Conservation (phyloP, 1,140 invertebrate species). For the Belonocnema kinseyi region DNA sequence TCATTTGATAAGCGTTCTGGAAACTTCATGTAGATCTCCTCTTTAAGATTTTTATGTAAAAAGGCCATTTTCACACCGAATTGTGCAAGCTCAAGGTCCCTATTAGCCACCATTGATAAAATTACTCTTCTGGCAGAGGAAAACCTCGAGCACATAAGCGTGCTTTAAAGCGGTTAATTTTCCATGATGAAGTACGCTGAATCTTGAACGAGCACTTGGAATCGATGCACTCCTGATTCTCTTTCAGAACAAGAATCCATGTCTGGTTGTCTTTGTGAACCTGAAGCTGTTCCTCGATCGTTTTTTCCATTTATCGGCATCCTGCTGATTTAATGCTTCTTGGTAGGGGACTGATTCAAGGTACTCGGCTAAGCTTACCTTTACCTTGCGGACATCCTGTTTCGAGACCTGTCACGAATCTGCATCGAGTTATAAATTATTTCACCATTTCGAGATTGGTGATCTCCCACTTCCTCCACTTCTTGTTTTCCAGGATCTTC, state of each 20-base stretch:
- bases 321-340: not conserved
- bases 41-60: not conserved
- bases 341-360: not conserved
- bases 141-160: not conserved
- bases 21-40: not conserved
- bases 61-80: not conserved
- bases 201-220: not conserved
- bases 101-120: too few relatives aligned
- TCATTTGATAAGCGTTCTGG: not conserved
- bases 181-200: not conserved
- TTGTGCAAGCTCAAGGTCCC: too few relatives aligned
- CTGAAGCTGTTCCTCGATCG: not conserved
- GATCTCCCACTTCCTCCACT: too few relatives aligned
- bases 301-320: not conserved
- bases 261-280: not conserved
- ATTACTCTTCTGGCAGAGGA: not conserved
- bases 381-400: not conserved
- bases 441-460: too few relatives aligned
- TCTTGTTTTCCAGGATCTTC: not conserved
- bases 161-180: not conserved
- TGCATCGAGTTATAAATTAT: too few relatives aligned
- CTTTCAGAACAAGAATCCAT: not conserved
- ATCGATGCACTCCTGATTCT: not conserved
- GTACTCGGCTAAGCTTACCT: too few relatives aligned
- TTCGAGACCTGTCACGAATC: not conserved